Base-by-base conservation (phyloP, 2,888 invertebrate species). In the Hyppa rectilinea region DNA sequence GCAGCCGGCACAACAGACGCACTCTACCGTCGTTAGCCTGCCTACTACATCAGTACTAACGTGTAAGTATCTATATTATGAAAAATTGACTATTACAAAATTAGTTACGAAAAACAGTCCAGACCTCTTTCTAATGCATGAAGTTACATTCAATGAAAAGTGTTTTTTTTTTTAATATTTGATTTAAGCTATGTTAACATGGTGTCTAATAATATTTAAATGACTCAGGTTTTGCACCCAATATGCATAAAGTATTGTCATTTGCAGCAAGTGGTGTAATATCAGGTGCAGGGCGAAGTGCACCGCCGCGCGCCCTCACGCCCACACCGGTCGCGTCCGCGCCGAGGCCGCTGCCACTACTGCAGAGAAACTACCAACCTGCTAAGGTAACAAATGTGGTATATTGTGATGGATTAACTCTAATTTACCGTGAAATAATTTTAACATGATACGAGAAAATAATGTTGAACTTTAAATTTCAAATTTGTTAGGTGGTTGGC, bases 321-420 rank as follows among this genome's bases (percentile, higher is more conserved):
- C 87, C 92, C 3, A 86, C 92, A 1, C 87, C 93, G 3, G 85
- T 88, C 3, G 85, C 91, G 0, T 71, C 88, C n/a, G 78, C 91
- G 0, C 88, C 95, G n/a, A 91, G 96, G 63, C 94, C 92, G 0
- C 82, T 96, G 72, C 96, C 96, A 1, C 87, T 96, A 9, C 81
- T 96, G 38, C 96, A 96, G 77, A 89, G 96, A 63, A 96, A 96
- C 84, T 96, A 95, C 71, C 96, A 95, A 71, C 94, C 95, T 2
- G 87, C 94, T 26, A 96, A 96, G 92, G 96, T 96, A 86, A 65
- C 52, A 58, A 43, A 71, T 5, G 4, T 40, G 17, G 4, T 20
- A 26, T 29, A 26, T 7, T 49, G 17, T 38, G 12, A 59, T 14
- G 7, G 9, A 43, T 40, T 58, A 58, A 26, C 14, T 9, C 29